These are phyloP conservation scores for Schizothorax lantsangensis DNA, from an alignment of 2,797 vertebrate species.

Conservation along the genomic window DNA sequence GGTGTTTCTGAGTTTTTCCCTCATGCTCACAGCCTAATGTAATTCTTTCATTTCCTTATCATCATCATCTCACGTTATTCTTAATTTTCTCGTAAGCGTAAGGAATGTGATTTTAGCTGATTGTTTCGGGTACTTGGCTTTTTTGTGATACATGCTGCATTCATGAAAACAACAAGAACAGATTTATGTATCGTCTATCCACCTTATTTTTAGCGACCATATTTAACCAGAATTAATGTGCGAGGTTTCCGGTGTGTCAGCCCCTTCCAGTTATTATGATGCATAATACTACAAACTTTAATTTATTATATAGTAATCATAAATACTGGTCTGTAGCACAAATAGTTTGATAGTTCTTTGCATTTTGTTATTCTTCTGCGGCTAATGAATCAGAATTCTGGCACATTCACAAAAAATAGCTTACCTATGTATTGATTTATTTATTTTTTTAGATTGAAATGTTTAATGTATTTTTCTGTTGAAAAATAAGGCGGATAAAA, in stretches of 20 bases:
- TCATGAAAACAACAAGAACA: background rate
- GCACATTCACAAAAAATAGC: background rate
- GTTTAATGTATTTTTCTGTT: background rate
- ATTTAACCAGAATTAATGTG: background rate
- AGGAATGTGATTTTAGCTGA: constrained; percentile 31
- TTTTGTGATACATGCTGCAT: constrained; percentile 9
- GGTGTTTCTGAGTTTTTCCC: background rate
- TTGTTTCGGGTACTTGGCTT: background rate
- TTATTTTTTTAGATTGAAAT: too few relatives aligned
- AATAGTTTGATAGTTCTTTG: background rate
- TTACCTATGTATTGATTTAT: background rate
- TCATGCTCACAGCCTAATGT: constrained; percentile 6
- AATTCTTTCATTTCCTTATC: background rate
- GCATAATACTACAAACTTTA: background rate
- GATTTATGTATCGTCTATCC: background rate
- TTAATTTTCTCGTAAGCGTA: background rate
- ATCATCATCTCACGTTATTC: background rate
- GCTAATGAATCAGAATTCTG: background rate
- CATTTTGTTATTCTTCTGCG: background rate
- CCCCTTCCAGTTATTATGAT: background rate
- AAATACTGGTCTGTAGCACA: background rate
- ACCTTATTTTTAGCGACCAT: background rate
- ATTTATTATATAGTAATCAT: background rate
- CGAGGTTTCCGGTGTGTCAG: background rate
- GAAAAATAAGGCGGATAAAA: constrained; percentile 7